phyloP scores from a whole-genome alignment of 1,140 invertebrate genomes.

The Tetramorium alpestre region DNA sequence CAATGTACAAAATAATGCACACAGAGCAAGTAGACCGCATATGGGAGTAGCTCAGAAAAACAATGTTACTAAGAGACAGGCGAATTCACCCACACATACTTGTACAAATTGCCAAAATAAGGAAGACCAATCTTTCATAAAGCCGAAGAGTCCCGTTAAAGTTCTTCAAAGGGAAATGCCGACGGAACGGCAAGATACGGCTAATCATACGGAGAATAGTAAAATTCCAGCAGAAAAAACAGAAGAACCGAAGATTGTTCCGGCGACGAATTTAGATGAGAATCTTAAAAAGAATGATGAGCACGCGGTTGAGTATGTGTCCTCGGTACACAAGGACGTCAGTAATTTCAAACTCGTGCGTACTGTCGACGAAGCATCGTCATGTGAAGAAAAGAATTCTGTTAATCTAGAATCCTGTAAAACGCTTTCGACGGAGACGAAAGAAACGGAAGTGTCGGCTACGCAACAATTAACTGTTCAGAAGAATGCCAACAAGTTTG shows the following conservation, averaged over 20 bases:
- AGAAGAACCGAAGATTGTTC: conserved; percentile 69
- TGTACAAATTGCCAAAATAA: conserved; percentile 70
- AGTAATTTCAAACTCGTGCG: neutral
- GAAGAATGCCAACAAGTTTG: conserved; percentile 40
- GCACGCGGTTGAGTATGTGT: neutral
- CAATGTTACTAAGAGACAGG: conserved; percentile 72
- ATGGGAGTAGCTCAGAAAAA: conserved; percentile 76
- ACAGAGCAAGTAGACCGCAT: conserved; percentile 62
- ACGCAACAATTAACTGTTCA: conserved; percentile 36
- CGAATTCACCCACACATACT: conserved; percentile 73
- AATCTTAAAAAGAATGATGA: conserved; percentile 67
- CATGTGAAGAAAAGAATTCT: conserved; percentile 29
- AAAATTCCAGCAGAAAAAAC: conserved; percentile 34
- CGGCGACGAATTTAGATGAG: conserved; percentile 77
- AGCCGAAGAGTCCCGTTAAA: conserved; percentile 74
- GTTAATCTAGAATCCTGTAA: conserved; percentile 35
- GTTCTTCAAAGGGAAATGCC: conserved; percentile 70
- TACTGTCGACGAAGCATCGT: neutral
- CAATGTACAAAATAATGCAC: conserved; percentile 59
- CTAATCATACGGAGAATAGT: conserved; percentile 53
- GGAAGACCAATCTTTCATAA: conserved; percentile 36
- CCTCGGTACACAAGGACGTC: conserved; percentile 10
- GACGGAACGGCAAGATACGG: conserved; percentile 53
- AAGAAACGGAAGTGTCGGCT: conserved; percentile 30
- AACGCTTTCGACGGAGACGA: conserved; percentile 21